phyloP scores from a whole-genome alignment of 2,797 vertebrate genomes.

The Gymnopithys bicolor region DNA sequence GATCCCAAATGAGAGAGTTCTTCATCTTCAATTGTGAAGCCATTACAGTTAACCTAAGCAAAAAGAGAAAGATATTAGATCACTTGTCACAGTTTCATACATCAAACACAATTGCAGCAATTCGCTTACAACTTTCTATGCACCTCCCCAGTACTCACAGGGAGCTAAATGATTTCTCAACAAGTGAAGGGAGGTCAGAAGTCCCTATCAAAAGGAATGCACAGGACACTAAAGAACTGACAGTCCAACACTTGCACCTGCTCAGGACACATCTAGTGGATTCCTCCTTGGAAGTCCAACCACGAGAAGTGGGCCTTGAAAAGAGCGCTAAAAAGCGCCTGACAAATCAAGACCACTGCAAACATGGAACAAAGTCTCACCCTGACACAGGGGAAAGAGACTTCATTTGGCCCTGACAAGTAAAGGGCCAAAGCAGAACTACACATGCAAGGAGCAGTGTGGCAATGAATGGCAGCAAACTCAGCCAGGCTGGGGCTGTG shows the following conservation, averaged over 20 bases:
- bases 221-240: neutral
- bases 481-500: neutral
- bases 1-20: constrained; percentile 94
- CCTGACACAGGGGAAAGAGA: neutral
- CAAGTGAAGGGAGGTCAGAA: neutral
- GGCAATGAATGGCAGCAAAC: neutral
- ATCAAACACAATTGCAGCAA: neutral
- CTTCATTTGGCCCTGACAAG: neutral
- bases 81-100: neutral
- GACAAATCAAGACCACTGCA: neutral
- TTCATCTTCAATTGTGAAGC: constrained; percentile 97
- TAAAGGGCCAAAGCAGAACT: neutral
- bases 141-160: neutral
- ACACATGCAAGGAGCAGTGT: neutral
- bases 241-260: neutral
- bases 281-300: neutral
- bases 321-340: neutral
- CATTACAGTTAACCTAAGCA: constrained; percentile 92
- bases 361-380: neutral
- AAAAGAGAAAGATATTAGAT: neutral
- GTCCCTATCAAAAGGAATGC: neutral
- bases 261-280: neutral
- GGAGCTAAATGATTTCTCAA: neutral
- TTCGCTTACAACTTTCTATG: neutral
- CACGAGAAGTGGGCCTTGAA: neutral